Evolutionary conservation across 2,113 vertebrate genomes (phyloP).

Genomic region (Apeltes quadracus): DNA sequence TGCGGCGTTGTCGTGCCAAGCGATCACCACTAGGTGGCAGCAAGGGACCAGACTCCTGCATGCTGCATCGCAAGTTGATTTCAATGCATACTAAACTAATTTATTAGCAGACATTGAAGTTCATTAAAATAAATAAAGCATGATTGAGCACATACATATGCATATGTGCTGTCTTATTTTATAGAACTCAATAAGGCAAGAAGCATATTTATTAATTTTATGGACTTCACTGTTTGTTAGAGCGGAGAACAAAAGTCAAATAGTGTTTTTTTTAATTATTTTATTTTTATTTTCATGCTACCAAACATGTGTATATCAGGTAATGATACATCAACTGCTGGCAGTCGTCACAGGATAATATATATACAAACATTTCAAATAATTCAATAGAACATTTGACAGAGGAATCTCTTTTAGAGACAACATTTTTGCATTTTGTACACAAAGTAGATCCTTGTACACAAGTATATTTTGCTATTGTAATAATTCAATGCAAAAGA

Average conservation of each 20-base stretch:
- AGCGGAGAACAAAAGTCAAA: not conserved
- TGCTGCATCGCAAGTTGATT: not conserved
- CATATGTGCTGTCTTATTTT: not conserved
- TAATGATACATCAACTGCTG: constrained; percentile 62
- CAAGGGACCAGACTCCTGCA: not conserved
- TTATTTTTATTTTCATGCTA: constrained; percentile 71
- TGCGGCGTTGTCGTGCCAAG: not conserved
- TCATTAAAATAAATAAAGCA: too few relatives aligned
- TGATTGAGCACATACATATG: not conserved
- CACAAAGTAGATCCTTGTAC: constrained; percentile 82
- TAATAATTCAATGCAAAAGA: constrained; percentile 76
- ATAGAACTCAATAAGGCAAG: not conserved
- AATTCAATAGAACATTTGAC: constrained; percentile 86
- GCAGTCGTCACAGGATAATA: constrained; percentile 50
- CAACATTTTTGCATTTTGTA: constrained; percentile 78
- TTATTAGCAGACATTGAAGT: too few relatives aligned
- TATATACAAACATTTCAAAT: constrained; percentile 72
- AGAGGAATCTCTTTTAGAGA: constrained; percentile 84
- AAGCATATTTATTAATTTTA: too few relatives aligned
- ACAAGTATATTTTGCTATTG: constrained; percentile 78
- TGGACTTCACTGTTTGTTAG: too few relatives aligned
- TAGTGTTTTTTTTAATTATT: constrained; percentile 18
- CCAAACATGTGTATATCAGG: constrained; percentile 49
- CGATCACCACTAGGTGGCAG: constrained; percentile 54
- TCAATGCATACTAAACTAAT: not conserved